Percentiles rank a stretch among this genome's conserved stretches.
Evolutionary conservation across 1,140 invertebrate species (phyloP).

Genomic region (Agrypnia vestita): DNA sequence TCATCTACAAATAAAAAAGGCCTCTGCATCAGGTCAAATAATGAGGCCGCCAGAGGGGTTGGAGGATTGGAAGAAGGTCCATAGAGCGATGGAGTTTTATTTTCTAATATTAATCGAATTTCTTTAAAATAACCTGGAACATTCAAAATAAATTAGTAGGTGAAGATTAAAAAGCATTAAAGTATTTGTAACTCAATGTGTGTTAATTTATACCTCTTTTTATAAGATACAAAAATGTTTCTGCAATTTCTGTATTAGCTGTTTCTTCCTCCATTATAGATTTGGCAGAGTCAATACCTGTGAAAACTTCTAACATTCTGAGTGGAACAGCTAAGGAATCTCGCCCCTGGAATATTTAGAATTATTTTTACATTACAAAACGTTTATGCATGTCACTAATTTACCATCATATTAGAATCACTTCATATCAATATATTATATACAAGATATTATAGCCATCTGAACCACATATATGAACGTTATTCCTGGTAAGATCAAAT

Average conservation of each 20-base stretch:
- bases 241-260: slow-evolving; percentile 66
- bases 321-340: slow-evolving; percentile 83
- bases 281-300: slow-evolving; percentile 74
- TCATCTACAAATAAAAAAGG: slow-evolving; percentile 77
- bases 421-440: too few relatives aligned
- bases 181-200: neutral
- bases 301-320: slow-evolving; percentile 86
- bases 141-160: slow-evolving; percentile 61
- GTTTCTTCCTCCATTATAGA: slow-evolving; percentile 68
- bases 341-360: slow-evolving; percentile 59
- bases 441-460: too few relatives aligned
- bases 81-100: slow-evolving; percentile 81
- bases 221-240: slow-evolving; percentile 68
- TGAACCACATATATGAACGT: too few relatives aligned
- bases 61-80: slow-evolving; percentile 81
- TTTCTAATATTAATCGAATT: slow-evolving; percentile 80
- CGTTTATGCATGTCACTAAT: too few relatives aligned
- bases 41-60: slow-evolving; percentile 81
- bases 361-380: neutral
- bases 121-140: slow-evolving; percentile 82
- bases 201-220: slow-evolving; percentile 64
- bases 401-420: too few relatives aligned
- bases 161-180: neutral
- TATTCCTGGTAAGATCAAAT: too few relatives aligned
- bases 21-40: slow-evolving; percentile 84